These are phyloP conservation scores for Sinocyclocheilus rhinocerous DNA, from an alignment of 2,113 vertebrate species.

Conservation along the genomic window DNA sequence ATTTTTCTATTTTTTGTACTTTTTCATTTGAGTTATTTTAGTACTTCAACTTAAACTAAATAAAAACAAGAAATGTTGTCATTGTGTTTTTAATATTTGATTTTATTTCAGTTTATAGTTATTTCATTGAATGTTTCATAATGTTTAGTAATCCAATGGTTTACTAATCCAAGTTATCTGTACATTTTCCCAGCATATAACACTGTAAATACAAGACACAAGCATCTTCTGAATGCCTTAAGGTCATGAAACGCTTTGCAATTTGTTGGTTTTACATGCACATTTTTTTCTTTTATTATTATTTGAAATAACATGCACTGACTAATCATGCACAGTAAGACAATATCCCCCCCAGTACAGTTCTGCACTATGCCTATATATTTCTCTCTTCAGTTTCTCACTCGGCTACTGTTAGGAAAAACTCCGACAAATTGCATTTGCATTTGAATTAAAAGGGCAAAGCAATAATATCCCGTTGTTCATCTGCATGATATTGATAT, in stretches of 20 bases:
- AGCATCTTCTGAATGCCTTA: not conserved
- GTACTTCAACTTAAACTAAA: too few species aligned
- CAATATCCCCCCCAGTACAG: not conserved
- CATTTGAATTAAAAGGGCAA: not conserved
- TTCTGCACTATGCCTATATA: not conserved
- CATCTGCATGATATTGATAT: not conserved
- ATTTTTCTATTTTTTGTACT: too few species aligned
- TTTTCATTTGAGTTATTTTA: too few species aligned
- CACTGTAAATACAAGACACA: not conserved
- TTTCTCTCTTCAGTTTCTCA: not conserved
- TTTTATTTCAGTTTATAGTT: too few species aligned
- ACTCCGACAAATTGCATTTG: not conserved
- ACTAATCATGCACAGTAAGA: not conserved
- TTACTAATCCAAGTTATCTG: not conserved
- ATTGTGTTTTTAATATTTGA: too few species aligned
- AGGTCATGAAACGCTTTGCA: not conserved
- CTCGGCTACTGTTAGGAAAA: not conserved
- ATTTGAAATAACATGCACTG: not conserved
- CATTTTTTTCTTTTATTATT: not conserved
- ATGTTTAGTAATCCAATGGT: too few species aligned
- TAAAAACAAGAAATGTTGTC: too few species aligned
- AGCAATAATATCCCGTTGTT: not conserved
- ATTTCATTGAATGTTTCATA: too few species aligned
- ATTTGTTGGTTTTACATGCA: not conserved
- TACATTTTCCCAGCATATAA: not conserved